Evolutionary conservation across 2,888 invertebrate genomes (phyloP).

Genomic region (Agrochola circellaris): DNA sequence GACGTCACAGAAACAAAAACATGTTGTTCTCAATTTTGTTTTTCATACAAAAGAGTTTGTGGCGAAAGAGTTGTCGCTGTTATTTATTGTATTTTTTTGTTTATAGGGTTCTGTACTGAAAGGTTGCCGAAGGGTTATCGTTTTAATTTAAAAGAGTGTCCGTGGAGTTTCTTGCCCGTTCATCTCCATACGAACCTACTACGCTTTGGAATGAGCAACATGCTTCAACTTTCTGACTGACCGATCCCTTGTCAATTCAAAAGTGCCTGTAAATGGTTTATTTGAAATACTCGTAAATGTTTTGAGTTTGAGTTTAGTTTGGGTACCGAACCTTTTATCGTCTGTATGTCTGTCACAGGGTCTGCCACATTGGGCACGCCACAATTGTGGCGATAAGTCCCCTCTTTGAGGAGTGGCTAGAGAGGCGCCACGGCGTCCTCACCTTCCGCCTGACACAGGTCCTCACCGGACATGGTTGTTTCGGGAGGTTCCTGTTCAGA

Average conservation of each 20-base stretch:
- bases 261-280: background rate
- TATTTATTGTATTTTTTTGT: slow-evolving; percentile 20
- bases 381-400: too few relatives aligned
- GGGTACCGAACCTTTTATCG: too few relatives aligned
- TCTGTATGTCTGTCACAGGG: too few relatives aligned
- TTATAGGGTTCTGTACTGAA: background rate
- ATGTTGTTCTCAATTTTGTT: slow-evolving; percentile 54
- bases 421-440: too few relatives aligned
- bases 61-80: slow-evolving; percentile 32
- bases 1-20: slow-evolving; percentile 59
- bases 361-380: too few relatives aligned
- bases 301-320: background rate
- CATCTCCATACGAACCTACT: background rate
- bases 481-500: too few relatives aligned
- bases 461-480: too few relatives aligned
- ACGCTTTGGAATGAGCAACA: background rate
- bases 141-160: background rate
- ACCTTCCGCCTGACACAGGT: too few relatives aligned
- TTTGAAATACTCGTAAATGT: background rate
- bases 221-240: background rate
- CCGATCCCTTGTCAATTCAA: background rate
- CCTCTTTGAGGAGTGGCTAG: too few relatives aligned
- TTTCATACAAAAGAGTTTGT: slow-evolving; percentile 32
- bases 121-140: too few relatives aligned
- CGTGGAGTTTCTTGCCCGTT: too few relatives aligned